phyloP scores from a whole-genome alignment of 2,888 invertebrate genomes.

The Rhingia rostrata region DNA sequence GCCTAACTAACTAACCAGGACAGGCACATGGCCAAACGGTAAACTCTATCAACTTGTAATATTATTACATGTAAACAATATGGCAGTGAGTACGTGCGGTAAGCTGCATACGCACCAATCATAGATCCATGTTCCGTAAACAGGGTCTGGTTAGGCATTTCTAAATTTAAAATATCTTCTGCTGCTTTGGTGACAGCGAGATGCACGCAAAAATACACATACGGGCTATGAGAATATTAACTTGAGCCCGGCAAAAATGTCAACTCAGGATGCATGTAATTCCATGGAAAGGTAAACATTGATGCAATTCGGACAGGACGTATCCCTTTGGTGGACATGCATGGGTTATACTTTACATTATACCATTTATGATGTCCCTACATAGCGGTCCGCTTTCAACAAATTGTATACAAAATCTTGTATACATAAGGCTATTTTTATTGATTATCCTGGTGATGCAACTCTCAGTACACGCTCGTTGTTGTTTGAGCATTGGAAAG shows the following conservation, averaged over 20 bases:
- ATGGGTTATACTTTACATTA: not conserved
- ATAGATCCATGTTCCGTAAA: slow-evolving; percentile 28
- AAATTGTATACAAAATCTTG: not conserved
- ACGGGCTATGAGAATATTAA: slow-evolving; percentile 8
- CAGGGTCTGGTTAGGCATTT: slow-evolving; percentile 12
- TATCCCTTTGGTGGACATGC: not conserved
- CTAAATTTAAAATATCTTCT: slow-evolving; percentile 5
- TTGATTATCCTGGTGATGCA: slow-evolving; percentile 50
- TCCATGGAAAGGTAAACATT: slow-evolving; percentile 32
- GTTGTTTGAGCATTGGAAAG: not conserved
- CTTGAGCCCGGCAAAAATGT: slow-evolving; percentile 32
- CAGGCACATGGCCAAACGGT: slow-evolving; percentile 33
- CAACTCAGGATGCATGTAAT: slow-evolving; percentile 48
- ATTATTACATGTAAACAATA: slow-evolving; percentile 36
- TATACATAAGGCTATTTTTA: slow-evolving; percentile 20
- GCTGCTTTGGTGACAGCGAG: not conserved
- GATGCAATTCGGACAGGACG: slow-evolving; percentile 18
- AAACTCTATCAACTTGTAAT: slow-evolving; percentile 63
- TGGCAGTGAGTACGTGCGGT: not conserved
- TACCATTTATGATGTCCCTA: not conserved
- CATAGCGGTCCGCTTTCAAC: not conserved
- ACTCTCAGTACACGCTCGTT: slow-evolving; percentile 12
- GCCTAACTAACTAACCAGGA: not conserved
- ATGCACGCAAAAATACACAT: slow-evolving; percentile 4
- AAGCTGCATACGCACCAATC: slow-evolving; percentile 22